Percentiles rank a stretch among this genome's conserved stretches.
Evolutionary conservation across 1,140 invertebrate species (phyloP).

Genomic region (Bombus waltoni): DNA sequence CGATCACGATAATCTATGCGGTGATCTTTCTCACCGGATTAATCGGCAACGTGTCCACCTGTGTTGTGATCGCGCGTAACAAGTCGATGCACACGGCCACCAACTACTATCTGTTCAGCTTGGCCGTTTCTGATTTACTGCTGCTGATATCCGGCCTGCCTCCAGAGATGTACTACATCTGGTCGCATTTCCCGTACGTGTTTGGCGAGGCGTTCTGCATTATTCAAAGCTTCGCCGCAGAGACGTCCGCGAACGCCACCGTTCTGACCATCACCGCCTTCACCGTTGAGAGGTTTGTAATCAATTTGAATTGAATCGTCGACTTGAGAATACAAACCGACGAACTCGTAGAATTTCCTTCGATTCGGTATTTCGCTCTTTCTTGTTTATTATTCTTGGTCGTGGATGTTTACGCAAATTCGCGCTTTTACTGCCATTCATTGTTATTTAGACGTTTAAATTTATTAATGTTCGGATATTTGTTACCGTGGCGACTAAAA

Average conservation of each 20-base stretch:
- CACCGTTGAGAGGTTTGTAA: conserved; percentile 89
- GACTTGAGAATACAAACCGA: not conserved
- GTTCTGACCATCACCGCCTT: conserved; percentile 96
- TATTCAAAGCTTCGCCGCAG: conserved; percentile 91
- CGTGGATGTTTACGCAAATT: not conserved
- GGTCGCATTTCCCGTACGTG: conserved; percentile 93
- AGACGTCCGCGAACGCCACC: conserved; percentile 96
- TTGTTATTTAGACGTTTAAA: no score
- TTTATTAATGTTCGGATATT: no score
- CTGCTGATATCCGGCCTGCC: conserved; percentile 91
- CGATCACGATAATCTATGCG: conserved; percentile 91
- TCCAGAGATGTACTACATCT: conserved; percentile 93
- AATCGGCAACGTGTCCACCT: conserved; percentile 96
- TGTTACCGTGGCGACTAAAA: no score
- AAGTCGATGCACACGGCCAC: conserved; percentile 95
- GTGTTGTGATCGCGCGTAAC: conserved; percentile 94
- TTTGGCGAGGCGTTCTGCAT: conserved; percentile 95
- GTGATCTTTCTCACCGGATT: conserved; percentile 93
- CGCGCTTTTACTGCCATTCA: no score
- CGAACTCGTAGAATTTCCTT: not conserved
- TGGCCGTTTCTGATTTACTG: conserved; percentile 96
- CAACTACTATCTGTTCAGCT: conserved; percentile 96
- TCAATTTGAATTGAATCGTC: conserved; percentile 8
- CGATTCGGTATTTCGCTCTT: not conserved
- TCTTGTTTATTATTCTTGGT: not conserved